phyloP scores from a whole-genome alignment of 2,888 invertebrate species.

The Agrochola lychnidis region DNA sequence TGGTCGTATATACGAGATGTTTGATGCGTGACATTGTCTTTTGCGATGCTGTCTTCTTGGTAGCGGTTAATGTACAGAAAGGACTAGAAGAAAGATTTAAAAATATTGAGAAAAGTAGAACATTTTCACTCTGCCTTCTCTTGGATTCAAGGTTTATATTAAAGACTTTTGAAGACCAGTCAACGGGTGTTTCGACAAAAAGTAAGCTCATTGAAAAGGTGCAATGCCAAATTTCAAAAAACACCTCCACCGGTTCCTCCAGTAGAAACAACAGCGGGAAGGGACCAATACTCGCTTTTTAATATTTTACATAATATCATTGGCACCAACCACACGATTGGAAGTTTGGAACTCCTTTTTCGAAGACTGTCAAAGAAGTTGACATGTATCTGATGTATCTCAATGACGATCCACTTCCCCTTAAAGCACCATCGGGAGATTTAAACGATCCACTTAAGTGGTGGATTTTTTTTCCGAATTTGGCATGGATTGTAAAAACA shows the following conservation, averaged over 20 bases:
- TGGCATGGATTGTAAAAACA: conserved; percentile 8
- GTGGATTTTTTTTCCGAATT: conserved; percentile 16
- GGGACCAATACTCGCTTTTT: neutral
- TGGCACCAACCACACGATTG: conserved; percentile 3
- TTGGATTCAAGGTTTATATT: conserved; percentile 30
- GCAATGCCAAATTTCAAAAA: neutral
- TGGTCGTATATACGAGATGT: conserved; percentile 1
- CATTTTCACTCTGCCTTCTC: conserved; percentile 10
- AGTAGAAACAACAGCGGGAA: neutral
- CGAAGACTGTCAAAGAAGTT: conserved; percentile 22
- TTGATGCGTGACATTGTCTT: conserved; percentile 10
- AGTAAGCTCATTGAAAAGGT: conserved; percentile 18
- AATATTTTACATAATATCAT: neutral
- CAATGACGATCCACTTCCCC: conserved; percentile 4
- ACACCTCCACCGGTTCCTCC: neutral
- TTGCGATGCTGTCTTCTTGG: neutral
- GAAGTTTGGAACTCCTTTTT: conserved; percentile 23
- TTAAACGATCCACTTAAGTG: neutral
- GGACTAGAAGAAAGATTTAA: conserved; percentile 4
- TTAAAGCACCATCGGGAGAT: too few species aligned
- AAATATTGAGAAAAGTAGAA: conserved; percentile 5
- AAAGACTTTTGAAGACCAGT: conserved; percentile 28
- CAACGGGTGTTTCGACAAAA: conserved; percentile 6
- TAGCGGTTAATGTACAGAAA: neutral
- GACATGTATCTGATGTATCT: conserved; percentile 20